Conservation (phyloP, 2,113 vertebrate genomes). For the Nycticebus coucang region DNA sequence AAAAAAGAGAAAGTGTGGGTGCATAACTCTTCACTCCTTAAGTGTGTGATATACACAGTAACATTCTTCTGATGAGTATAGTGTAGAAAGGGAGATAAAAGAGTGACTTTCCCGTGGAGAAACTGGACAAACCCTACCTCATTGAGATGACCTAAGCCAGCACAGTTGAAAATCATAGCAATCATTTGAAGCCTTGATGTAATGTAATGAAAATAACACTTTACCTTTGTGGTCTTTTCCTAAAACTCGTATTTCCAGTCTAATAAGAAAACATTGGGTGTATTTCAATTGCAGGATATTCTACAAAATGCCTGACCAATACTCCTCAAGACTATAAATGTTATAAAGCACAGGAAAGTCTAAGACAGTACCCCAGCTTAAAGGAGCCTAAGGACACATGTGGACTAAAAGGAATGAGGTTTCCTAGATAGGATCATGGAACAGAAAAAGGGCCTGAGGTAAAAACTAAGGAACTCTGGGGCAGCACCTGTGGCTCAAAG, state of each 20-base stretch:
- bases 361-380: not conserved
- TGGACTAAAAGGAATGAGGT: not conserved
- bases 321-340: not conserved
- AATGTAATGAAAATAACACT: not conserved
- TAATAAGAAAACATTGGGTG: not conserved
- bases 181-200: not conserved
- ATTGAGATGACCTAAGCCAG: not conserved
- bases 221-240: not conserved
- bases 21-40: not conserved
- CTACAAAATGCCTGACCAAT: not conserved
- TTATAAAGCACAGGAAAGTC: not conserved
- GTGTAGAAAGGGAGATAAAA: not conserved
- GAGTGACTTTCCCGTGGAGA: not conserved
- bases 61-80: not conserved
- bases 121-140: not conserved
- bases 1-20: too few species aligned
- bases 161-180: not conserved
- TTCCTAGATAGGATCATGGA: not conserved
- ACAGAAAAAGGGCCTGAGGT: not conserved
- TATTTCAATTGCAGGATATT: not conserved
- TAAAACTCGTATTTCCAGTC: not conserved
- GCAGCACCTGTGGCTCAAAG: too few species aligned
- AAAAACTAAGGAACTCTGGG: not conserved
- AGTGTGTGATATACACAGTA: not conserved
- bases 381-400: not conserved